These are phyloP conservation scores for Physella acuta DNA, from an alignment of 1,140 invertebrate genomes.

Conservation along the genomic window DNA sequence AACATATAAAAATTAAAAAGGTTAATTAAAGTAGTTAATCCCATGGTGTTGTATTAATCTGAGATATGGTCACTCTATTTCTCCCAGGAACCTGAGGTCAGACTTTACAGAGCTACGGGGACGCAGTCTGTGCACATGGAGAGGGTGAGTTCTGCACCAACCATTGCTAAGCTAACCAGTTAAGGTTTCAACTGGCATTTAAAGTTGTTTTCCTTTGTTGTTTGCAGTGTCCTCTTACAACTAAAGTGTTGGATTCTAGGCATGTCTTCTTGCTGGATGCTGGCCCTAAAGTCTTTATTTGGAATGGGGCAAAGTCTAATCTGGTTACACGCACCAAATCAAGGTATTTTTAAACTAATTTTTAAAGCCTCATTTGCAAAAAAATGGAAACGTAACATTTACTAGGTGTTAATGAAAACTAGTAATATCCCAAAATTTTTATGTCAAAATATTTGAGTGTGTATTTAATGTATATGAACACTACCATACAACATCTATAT, in stretches of 20 bases:
- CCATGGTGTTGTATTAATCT: too few species aligned
- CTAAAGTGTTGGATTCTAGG: constrained; percentile 79
- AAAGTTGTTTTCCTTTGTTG: constrained; percentile 23
- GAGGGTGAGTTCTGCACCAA: constrained; percentile 69
- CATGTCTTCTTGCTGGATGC: constrained; percentile 92
- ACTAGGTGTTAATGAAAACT: too few species aligned
- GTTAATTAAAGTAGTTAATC: too few species aligned
- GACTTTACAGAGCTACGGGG: constrained; percentile 88
- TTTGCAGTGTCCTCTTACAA: constrained; percentile 61
- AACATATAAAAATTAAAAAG: too few species aligned
- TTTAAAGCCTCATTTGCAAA: constrained; percentile 8
- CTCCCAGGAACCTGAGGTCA: constrained; percentile 78
- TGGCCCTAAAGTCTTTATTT: constrained; percentile 85
- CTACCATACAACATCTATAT: too few species aligned
- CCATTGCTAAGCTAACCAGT: neutral
- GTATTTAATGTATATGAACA: too few species aligned
- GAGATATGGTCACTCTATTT: too few species aligned
- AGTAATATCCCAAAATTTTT: too few species aligned
- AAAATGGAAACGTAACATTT: too few species aligned
- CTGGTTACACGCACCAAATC: constrained; percentile 94
- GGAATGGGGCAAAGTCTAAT: constrained; percentile 85
- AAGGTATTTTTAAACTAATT: constrained; percentile 52
- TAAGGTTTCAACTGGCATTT: neutral
- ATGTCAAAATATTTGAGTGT: too few species aligned
- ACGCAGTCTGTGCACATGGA: constrained; percentile 85